phyloP scores from a whole-genome alignment of 2,888 invertebrate genomes.

The Volucella zonaria region DNA sequence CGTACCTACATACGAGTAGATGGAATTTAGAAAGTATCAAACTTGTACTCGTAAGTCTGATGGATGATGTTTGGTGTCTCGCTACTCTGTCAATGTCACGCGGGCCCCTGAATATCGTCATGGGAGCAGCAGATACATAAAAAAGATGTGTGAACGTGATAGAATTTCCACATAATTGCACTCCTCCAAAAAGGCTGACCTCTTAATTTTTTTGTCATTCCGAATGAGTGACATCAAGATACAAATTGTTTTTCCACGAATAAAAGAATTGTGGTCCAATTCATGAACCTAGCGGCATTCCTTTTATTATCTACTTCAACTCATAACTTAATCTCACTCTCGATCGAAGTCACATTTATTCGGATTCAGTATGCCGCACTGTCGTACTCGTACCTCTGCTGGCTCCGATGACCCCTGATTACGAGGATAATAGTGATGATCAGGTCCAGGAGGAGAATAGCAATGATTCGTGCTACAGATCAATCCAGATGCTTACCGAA shows the following conservation, averaged over 20 bases:
- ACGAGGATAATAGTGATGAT: constrained; percentile 56
- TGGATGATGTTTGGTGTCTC: constrained; percentile 46
- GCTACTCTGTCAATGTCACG: constrained; percentile 68
- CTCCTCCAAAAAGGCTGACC: constrained; percentile 49
- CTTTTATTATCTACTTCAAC: constrained; percentile 24
- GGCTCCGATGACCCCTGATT: constrained; percentile 65
- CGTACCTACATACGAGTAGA: not conserved
- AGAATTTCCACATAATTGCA: constrained; percentile 66
- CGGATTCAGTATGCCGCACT: not conserved
- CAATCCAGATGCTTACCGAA: constrained; percentile 66
- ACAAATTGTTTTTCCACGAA: constrained; percentile 49
- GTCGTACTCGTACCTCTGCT: not conserved
- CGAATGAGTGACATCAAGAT: constrained; percentile 31
- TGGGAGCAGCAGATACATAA: not conserved
- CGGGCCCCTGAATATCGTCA: not conserved
- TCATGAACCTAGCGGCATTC: constrained; percentile 62
- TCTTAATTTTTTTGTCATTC: constrained; percentile 63
- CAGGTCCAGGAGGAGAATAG: constrained; percentile 52
- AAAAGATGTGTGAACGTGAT: constrained; percentile 53
- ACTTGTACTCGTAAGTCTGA: constrained; percentile 47
- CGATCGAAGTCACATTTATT: constrained; percentile 68
- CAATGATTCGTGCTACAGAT: constrained; percentile 72
- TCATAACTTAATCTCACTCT: constrained; percentile 55
- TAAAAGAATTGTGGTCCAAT: constrained; percentile 58
- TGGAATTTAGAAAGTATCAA: constrained; percentile 8